Evolutionary conservation across 2,797 vertebrate species (phyloP).

Genomic region (Gorsachius magnificus): DNA sequence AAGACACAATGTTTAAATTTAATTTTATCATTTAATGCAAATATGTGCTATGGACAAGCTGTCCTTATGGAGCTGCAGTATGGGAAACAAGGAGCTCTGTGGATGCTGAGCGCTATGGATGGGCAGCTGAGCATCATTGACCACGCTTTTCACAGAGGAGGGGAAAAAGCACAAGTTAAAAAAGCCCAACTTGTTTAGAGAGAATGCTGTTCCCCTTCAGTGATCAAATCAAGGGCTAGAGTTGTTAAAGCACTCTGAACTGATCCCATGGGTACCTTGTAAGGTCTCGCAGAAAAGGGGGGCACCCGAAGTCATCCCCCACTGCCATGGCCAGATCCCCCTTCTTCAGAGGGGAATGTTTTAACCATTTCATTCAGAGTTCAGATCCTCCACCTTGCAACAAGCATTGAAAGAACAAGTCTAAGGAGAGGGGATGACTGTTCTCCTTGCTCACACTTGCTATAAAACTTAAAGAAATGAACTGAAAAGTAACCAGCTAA

Average conservation of each 20-base stretch:
- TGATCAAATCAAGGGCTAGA: neutral
- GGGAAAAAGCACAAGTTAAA: neutral
- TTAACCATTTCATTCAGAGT: neutral
- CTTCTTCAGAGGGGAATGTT: neutral
- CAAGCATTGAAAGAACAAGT: neutral
- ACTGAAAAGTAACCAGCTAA: neutral
- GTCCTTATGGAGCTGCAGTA: neutral
- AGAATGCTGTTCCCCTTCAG: neutral
- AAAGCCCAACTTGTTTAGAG: neutral
- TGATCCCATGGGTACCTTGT: too few species aligned
- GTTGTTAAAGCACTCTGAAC: neutral
- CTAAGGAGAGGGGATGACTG: neutral
- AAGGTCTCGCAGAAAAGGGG: neutral
- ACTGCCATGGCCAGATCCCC: neutral
- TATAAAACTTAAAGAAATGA: neutral
- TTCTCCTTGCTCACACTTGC: accelerated
- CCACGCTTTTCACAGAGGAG: neutral
- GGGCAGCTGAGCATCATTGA: neutral
- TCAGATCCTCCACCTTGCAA: too few species aligned
- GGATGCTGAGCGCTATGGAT: neutral
- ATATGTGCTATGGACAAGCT: neutral
- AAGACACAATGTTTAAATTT: neutral
- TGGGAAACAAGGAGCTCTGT: neutral
- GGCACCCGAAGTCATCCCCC: neutral
- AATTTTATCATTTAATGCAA: neutral